These are phyloP conservation scores for Rhorus exstirpatorius DNA, from an alignment of 2,888 invertebrate species.

Conservation along the genomic window DNA sequence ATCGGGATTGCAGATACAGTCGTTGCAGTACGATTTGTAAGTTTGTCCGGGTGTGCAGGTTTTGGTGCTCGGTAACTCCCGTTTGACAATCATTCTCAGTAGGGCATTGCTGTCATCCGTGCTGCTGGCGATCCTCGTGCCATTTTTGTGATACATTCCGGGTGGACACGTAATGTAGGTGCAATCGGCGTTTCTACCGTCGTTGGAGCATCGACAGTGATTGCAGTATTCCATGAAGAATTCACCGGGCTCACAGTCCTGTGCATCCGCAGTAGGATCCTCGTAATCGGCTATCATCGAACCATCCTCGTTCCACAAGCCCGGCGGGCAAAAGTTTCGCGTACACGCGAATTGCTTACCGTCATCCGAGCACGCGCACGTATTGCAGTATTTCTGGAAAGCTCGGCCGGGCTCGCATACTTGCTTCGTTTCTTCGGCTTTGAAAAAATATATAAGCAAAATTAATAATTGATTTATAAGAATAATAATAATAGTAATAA, in stretches of 20 bases:
- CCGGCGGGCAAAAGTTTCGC: constrained; percentile 67
- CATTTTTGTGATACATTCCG: constrained; percentile 75
- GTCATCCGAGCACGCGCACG: constrained; percentile 88
- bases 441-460: too few relatives aligned
- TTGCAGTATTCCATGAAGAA: constrained; percentile 86
- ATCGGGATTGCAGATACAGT: constrained; percentile 87
- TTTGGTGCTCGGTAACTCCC: not conserved
- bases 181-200: constrained; percentile 78
- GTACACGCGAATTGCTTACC: constrained; percentile 67
- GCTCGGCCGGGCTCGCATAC: constrained; percentile 64
- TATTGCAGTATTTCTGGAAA: constrained; percentile 87
- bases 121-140: not conserved
- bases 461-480: too few relatives aligned
- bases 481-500: too few relatives aligned
- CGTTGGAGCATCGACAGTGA: constrained; percentile 86
- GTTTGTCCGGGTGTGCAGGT: constrained; percentile 86
- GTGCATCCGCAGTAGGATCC: not conserved
- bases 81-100: not conserved
- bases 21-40: constrained; percentile 87
- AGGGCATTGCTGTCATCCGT: not conserved
- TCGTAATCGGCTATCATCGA: constrained; percentile 26
- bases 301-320: constrained; percentile 69
- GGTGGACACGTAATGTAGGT: constrained; percentile 82
- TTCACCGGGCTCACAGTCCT: constrained; percentile 56
- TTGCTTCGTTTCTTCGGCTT: not conserved